Conservation (phyloP, 2,797 vertebrate species). For the Pseudocheirus occidentalis region DNA sequence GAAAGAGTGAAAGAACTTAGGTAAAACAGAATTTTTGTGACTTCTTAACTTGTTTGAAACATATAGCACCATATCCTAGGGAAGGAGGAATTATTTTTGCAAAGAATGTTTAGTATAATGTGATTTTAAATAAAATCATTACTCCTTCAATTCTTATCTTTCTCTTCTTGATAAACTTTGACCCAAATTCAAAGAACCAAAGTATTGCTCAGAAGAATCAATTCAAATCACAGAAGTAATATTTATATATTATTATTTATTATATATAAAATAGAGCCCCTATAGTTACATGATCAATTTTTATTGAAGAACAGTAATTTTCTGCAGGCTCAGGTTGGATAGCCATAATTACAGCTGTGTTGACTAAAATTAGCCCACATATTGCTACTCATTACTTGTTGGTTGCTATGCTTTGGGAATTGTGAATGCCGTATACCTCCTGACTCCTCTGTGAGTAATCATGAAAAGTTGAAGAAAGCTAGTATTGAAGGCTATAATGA, state of each 20-base stretch:
- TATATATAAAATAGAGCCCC: conserved; percentile 22
- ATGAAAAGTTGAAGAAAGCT: conserved; percentile 5
- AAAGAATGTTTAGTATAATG: conserved; percentile 14
- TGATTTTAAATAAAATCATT: conserved; percentile 29
- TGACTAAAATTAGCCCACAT: background rate
- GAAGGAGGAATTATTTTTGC: conserved; percentile 7
- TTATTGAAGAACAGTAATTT: conserved; percentile 9
- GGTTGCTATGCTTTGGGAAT: conserved; percentile 32
- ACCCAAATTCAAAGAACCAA: conserved; percentile 2
- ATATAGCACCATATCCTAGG: background rate
- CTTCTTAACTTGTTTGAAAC: conserved; percentile 16
- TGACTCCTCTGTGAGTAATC: conserved; percentile 15
- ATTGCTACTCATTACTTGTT: conserved; percentile 25
- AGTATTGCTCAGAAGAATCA: conserved; percentile 37
- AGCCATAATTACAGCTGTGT: conserved; percentile 33
- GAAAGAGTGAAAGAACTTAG: background rate
- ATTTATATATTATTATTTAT: background rate
- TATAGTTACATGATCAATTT: conserved; percentile 19
- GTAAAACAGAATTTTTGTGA: background rate
- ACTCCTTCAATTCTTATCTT: conserved; percentile 11
- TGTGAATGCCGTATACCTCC: conserved; percentile 1
- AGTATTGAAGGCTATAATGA: conserved; percentile 34
- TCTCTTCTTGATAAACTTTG: background rate
- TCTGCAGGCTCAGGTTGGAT: conserved; percentile 12
- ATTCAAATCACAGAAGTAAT: conserved; percentile 35